Conservation (phyloP, 1,140 invertebrate species). For the Acyrthosiphon pisum region DNA sequence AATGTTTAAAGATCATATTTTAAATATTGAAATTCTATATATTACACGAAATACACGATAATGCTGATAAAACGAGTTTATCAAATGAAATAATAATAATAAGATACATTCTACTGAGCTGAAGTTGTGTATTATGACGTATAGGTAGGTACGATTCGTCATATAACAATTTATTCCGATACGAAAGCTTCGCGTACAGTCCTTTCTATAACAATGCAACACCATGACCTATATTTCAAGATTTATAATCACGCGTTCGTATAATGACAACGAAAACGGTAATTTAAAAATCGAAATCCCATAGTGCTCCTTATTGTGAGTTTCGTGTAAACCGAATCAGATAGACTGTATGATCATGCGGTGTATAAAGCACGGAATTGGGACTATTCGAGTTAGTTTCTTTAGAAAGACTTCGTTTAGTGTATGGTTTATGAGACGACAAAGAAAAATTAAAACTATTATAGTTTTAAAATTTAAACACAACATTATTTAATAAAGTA, state of each 20-base stretch:
- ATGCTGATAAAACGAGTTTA: slow-evolving; percentile 19
- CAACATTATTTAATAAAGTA: background rate
- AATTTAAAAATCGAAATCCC: background rate
- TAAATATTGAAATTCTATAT: background rate
- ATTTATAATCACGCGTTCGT: background rate
- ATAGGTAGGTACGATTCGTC: background rate
- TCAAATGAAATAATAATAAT: background rate
- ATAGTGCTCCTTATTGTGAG: background rate
- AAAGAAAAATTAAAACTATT: background rate
- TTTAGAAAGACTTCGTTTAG: background rate
- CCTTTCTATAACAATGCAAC: background rate
- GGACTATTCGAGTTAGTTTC: background rate
- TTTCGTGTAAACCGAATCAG: background rate
- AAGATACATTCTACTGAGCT: background rate
- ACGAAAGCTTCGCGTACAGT: background rate
- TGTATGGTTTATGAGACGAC: background rate
- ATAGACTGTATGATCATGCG: background rate
- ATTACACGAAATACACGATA: background rate
- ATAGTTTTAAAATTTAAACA: background rate
- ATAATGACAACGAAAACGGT: slow-evolving; percentile 17
- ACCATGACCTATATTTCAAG: slow-evolving; percentile 27
- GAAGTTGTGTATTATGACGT: background rate
- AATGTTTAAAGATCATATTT: background rate
- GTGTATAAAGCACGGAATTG: background rate
- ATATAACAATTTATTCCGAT: background rate